phyloP scores from a whole-genome alignment of 2,797 vertebrate genomes.

The Phataginus tetradactyla region DNA sequence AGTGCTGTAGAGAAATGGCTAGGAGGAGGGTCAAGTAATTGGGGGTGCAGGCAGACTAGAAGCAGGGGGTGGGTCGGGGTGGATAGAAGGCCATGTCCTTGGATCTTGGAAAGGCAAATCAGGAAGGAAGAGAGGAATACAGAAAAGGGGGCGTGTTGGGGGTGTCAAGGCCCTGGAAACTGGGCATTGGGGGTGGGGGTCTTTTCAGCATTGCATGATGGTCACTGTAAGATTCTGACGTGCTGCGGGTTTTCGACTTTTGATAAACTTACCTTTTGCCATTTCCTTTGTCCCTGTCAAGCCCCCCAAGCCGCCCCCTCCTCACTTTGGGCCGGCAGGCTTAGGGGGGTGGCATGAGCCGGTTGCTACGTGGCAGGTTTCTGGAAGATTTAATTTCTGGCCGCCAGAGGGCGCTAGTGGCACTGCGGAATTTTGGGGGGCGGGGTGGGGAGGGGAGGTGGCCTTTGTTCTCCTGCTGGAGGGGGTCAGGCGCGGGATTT shows the following conservation, averaged over 20 bases:
- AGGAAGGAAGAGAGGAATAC: background rate
- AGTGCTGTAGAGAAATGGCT: background rate
- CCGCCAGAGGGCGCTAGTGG: slow-evolving; percentile 78
- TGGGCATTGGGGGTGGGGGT: background rate
- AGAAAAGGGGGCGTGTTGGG: slow-evolving; percentile 65
- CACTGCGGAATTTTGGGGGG: slow-evolving; percentile 82
- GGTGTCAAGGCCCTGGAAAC: background rate
- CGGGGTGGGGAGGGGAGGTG: slow-evolving; percentile 80
- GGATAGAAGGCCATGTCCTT: background rate
- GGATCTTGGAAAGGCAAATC: background rate
- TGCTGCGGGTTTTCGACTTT: background rate
- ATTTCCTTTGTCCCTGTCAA: slow-evolving; percentile 76
- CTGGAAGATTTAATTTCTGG: slow-evolving; percentile 63
- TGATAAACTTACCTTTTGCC: slow-evolving; percentile 46
- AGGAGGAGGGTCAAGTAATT: background rate
- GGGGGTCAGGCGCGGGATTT: slow-evolving; percentile 66
- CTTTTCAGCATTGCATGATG: background rate
- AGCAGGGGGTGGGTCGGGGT: background rate
- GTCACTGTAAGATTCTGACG: slow-evolving; percentile 2
- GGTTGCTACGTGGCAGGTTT: slow-evolving; percentile 81
- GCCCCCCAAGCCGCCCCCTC: slow-evolving; percentile 70
- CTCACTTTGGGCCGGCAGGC: slow-evolving; percentile 54
- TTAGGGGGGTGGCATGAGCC: slow-evolving; percentile 36
- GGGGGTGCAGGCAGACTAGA: background rate
- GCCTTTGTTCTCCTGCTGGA: slow-evolving; percentile 80